phyloP scores from a whole-genome alignment of 2,797 vertebrate genomes.

The Lophius americanus region DNA sequence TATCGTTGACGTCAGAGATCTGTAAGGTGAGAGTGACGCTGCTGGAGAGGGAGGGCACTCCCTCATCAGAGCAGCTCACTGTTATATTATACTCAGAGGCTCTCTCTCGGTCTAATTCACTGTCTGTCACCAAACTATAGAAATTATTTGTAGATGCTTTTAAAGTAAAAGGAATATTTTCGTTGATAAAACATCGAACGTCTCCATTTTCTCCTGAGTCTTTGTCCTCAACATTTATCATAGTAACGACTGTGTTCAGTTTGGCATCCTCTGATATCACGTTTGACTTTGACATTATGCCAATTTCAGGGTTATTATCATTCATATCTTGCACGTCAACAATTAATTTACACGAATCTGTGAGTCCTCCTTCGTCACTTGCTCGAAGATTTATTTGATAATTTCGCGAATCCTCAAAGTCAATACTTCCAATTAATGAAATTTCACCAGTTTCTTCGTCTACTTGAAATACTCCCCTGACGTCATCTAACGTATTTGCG shows the following conservation, averaged over 20 bases:
- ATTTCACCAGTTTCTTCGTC: background rate
- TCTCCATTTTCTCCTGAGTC: background rate
- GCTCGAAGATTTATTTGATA: background rate
- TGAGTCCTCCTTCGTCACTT: conserved; percentile 1
- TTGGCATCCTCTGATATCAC: background rate
- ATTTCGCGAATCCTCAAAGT: background rate
- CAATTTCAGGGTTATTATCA: background rate
- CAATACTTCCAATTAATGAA: background rate
- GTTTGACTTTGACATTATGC: background rate
- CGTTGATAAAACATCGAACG: background rate
- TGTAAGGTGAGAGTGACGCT: too few relatives aligned
- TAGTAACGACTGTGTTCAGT: background rate
- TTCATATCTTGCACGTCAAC: background rate
- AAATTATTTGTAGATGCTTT: conserved; percentile 46
- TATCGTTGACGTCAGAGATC: conserved; percentile 70
- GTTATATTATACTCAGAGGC: conserved; percentile 11
- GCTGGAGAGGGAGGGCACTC: conserved; percentile 56
- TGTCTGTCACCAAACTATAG: conserved; percentile 57
- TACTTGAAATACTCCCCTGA: background rate
- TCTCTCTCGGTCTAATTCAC: background rate
- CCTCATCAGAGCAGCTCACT: conserved; percentile 8
- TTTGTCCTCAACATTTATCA: background rate
- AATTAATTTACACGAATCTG: background rate
- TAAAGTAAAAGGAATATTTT: background rate
- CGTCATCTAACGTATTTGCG: background rate